Evolutionary conservation across 2,113 vertebrate genomes (phyloP), one percentile per base, ranked within the genome.

Genomic region (Spermophilus dauricus): DNA sequence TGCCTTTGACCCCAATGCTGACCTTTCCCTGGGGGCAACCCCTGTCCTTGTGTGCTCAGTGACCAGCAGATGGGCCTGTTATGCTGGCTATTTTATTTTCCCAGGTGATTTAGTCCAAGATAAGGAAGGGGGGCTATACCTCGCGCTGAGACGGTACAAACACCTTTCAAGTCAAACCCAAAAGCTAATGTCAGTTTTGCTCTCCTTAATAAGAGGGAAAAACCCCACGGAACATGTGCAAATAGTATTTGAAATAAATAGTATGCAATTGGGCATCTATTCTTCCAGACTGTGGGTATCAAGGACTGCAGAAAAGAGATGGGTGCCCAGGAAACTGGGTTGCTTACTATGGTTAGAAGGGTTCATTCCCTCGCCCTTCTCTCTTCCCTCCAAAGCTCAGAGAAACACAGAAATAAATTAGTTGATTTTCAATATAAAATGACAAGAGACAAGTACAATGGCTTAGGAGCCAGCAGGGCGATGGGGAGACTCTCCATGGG

Each of bases 321-420:
- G 1, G 56, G 8, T 48, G n/a, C 17, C 56, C 45, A 58, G 58
- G 77, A 91, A 65, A 61, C 14, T 78, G 72, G 10, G 78, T 12
- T 30, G 28, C 56, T 81, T n/a, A 5, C 42, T 69, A 81, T 8
- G 42, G 22, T 17, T 34, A 42, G n/a, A 93, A 58, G 26, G 18
- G 39, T n/a, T 30, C 39, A 63, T 16, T 37, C 2, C 1, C 5
- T 48, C 1, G 1, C 58, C 32, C 24, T 5, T 13, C 2, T 24
- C 8, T 13, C 18, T 8, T 8, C 16, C 13, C 11, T 48, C 48
- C 11, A 30, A 56, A 14, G 28, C 58, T 70, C 39, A 37, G 28
- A 72, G 30, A 39, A 13, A 70, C 34, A 48, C 28, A 73, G n/a
- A 89, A 65, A 58, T 56, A 67, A 63, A 14, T 45, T 7, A 3